Evolutionary conservation across 2,113 vertebrate species (phyloP), one percentile per base, ranked within the genome.

Genomic region (Cairina moschata): DNA sequence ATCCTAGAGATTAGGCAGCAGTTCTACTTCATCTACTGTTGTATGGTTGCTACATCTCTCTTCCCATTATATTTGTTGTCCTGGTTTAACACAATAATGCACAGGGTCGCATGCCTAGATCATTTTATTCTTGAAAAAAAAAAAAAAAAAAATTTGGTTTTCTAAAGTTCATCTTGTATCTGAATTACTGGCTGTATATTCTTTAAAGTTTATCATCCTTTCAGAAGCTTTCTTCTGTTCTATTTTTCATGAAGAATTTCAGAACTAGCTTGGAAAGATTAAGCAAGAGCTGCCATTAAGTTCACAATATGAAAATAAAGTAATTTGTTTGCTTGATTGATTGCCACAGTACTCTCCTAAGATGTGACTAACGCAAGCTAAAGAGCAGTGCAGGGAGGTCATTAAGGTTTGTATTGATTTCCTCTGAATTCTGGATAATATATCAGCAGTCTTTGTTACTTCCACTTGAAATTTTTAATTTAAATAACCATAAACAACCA

Each of bases 381-480:
- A 86, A 93, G 87, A 93, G 90, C 75, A 82, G 44, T 62, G 34
- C 15, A 10, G n/a, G 36, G 44, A 87, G 50, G 67, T 78, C 91
- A 77, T 90, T 94, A 96, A 87, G 31, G 46, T 28, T 74, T 83
- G 13, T 85, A 97, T 94, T 83, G 90, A 97, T 95, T 96, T 93
- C 55, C 55, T 83, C 72, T 76, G 63, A 93, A 87, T 90, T 85
- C 67, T 80, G 44, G 58, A 85, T 77, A 63, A 91, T 82, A 82
- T 28, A 94, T 95, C 81, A 97, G 73, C 91, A 87, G 63, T 89
- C 83, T 92, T 56, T 5, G 8, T 74, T 92, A 87, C 81, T 73
- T 95, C 68, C 74, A 76, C 66, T 85, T 88, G 62, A 92, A 95
- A 79, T 66, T 82, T 92, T 85, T 89, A 76, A 89, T 95, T 97